Evolutionary conservation across 2,113 vertebrate genomes (phyloP).

Genomic region (Alethe diademata): DNA sequence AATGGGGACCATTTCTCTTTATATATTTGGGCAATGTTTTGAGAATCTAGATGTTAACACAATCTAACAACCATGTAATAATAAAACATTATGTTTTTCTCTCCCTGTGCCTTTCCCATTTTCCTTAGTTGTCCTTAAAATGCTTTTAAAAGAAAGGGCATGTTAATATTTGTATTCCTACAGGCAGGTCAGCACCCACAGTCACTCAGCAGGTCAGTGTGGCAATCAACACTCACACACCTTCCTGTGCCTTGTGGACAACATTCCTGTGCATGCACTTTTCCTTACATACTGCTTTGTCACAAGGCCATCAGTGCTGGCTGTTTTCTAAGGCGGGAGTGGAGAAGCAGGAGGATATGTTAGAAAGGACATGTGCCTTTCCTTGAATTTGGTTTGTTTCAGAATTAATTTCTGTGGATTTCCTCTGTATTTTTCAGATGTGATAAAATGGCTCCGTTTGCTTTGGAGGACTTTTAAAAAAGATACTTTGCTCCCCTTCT

Average conservation of each 20-base stretch:
- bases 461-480: not conserved
- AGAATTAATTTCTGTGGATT: not conserved
- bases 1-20: not conserved
- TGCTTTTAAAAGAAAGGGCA: not conserved
- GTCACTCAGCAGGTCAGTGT: not conserved
- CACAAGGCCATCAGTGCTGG: not conserved
- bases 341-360: not conserved
- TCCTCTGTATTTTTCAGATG: not conserved
- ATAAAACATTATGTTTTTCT: not conserved
- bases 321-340: not conserved
- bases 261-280: fast-evolving
- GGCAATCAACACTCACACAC: not conserved
- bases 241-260: fast-evolving
- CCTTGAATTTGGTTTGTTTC: not conserved
- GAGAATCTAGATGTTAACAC: not conserved
- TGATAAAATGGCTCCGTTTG: not conserved
- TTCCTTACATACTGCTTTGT: not conserved
- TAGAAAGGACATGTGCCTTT: not conserved
- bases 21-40: not conserved
- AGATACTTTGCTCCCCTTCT: not conserved
- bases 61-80: fast-evolving
- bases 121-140: not conserved
- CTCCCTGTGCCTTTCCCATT: not conserved
- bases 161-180: not conserved
- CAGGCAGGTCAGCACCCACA: not conserved